phyloP scores from a whole-genome alignment of 2,797 vertebrate genomes.

The Etheostoma nigrum region DNA sequence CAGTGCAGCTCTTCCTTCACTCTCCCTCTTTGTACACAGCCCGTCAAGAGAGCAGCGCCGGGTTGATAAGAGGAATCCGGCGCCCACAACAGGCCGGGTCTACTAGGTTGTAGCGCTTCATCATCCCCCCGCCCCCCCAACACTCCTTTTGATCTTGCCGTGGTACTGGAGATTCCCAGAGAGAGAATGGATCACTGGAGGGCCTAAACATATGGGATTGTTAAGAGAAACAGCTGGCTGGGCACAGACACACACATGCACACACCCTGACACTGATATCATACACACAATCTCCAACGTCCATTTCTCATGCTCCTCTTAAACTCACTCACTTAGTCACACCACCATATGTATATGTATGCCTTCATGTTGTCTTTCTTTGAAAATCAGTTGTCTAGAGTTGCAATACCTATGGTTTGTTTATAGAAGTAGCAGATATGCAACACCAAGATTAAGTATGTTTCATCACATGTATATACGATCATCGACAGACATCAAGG shows the following conservation, averaged over 20 bases:
- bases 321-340: slow-evolving; percentile 68
- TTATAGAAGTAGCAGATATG: neutral
- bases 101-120: slow-evolving; percentile 87
- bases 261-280: slow-evolving; percentile 81
- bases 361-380: slow-evolving; percentile 49
- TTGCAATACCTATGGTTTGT: slow-evolving; percentile 1
- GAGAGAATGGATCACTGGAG: slow-evolving; percentile 82
- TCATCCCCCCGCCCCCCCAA: slow-evolving; percentile 77
- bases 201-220: slow-evolving; percentile 77
- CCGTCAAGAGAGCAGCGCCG: slow-evolving; percentile 88
- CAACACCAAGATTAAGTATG: neutral
- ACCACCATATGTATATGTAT: slow-evolving; percentile 44
- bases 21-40: slow-evolving; percentile 88
- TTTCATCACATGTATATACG: slow-evolving; percentile 3
- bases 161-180: slow-evolving; percentile 90
- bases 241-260: slow-evolving; percentile 68
- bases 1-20: slow-evolving; percentile 86
- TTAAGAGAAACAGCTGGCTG: slow-evolving; percentile 88
- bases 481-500: neutral
- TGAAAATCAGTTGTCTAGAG: slow-evolving; percentile 24
- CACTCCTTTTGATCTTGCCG: slow-evolving; percentile 81
- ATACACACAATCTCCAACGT: slow-evolving; percentile 73
- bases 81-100: slow-evolving; percentile 86
- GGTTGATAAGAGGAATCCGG: slow-evolving; percentile 93
- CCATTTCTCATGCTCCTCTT: slow-evolving; percentile 76